These are phyloP conservation scores for Philopedon plagiatum DNA, from an alignment of 2,888 invertebrate genomes.

Conservation along the genomic window DNA sequence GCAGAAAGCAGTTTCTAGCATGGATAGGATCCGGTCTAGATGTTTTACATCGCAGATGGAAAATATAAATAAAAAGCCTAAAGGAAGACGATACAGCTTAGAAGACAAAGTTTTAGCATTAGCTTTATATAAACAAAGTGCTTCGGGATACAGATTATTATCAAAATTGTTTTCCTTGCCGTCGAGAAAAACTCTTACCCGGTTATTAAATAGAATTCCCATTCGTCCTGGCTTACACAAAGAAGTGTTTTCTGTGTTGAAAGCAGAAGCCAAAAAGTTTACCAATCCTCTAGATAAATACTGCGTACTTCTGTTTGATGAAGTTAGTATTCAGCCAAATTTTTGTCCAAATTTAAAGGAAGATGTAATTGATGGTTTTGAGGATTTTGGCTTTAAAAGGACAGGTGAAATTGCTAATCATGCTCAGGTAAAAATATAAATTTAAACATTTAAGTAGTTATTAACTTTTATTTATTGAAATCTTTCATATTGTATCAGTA, in stretches of 20 bases:
- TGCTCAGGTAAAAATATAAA: slow-evolving; percentile 19
- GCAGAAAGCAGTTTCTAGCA: slow-evolving; percentile 6
- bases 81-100: slow-evolving; percentile 42
- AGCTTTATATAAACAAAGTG: slow-evolving; percentile 46
- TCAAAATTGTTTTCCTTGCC: slow-evolving; percentile 51
- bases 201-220: slow-evolving; percentile 49
- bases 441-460: background rate
- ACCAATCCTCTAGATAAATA: slow-evolving; percentile 30
- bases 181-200: slow-evolving; percentile 45
- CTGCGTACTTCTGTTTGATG: slow-evolving; percentile 49
- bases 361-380: slow-evolving; percentile 37
- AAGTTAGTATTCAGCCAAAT: slow-evolving; percentile 47
- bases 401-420: slow-evolving; percentile 25
- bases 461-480: background rate
- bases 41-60: slow-evolving; percentile 30
- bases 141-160: slow-evolving; percentile 44
- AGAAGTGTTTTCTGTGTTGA: slow-evolving; percentile 42
- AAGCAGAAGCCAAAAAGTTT: slow-evolving; percentile 36
- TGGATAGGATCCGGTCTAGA: slow-evolving; percentile 21
- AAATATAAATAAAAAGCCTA: slow-evolving; percentile 35
- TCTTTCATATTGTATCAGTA: background rate
- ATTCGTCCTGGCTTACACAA: slow-evolving; percentile 46
- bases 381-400: slow-evolving; percentile 26
- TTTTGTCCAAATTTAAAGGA: slow-evolving; percentile 32
- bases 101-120: slow-evolving; percentile 52